Percentiles rank a stretch among this genome's conserved stretches.
Conservation (phyloP, 2,797 vertebrate genomes). For the Pipistrellus kuhlii region DNA sequence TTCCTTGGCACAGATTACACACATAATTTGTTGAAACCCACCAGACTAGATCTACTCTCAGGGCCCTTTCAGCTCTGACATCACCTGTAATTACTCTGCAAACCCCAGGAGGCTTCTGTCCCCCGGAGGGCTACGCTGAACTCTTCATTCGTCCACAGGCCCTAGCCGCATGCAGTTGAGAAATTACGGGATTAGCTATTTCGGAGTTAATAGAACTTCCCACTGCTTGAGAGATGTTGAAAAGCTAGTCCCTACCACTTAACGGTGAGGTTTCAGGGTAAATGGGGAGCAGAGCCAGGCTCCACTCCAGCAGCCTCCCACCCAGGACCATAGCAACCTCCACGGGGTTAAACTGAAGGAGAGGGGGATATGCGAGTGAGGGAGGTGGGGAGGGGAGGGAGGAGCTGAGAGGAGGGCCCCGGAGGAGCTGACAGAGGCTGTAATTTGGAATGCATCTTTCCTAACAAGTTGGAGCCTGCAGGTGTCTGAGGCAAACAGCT, state of each 20-base stretch:
- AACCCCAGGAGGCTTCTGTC: neutral
- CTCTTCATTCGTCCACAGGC: neutral
- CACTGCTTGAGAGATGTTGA: conserved; percentile 25
- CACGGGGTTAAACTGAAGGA: neutral
- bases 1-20: neutral
- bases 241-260: conserved; percentile 28
- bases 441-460: conserved; percentile 74
- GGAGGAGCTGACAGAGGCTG: conserved; percentile 61
- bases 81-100: neutral
- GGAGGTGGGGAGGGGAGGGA: neutral
- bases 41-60: neutral
- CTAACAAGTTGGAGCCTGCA: conserved; percentile 76
- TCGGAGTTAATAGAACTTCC: conserved; percentile 52
- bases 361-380: neutral
- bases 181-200: conserved; percentile 53
- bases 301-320: neutral
- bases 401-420: neutral
- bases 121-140: neutral
- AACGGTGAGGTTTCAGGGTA: conserved; percentile 7
- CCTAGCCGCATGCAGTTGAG: neutral
- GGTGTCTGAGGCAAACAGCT: conserved; percentile 73
- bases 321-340: neutral
- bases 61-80: neutral
- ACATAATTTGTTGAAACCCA: neutral
- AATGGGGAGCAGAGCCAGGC: neutral